Conservation (phyloP, 2,888 invertebrate genomes). For the Masnerella sp. region DNA sequence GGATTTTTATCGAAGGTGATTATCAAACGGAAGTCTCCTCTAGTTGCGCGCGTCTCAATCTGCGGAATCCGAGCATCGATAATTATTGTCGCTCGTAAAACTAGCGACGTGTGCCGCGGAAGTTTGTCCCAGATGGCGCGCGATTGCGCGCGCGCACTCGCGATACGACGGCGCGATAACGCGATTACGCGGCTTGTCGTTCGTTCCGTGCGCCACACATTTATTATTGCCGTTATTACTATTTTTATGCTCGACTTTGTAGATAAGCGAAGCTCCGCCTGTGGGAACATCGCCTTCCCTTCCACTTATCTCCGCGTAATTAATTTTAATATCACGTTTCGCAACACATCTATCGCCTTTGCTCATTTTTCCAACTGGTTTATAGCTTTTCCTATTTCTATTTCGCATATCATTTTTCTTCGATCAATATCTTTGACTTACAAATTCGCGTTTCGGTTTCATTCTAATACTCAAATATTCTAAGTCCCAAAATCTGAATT, state of each 20-base stretch:
- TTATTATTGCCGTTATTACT: constrained; percentile 54
- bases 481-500: no score
- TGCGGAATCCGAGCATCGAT: constrained; percentile 65
- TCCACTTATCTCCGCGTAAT: constrained; percentile 42
- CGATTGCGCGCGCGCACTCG: constrained; percentile 34
- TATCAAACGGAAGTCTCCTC: no score
- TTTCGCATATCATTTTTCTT: no score
- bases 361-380: no score
- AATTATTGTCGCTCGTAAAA: constrained; percentile 74
- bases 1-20: constrained; percentile 69
- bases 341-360: background rate
- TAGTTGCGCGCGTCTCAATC: no score
- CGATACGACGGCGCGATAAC: constrained; percentile 45
- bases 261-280: constrained; percentile 53
- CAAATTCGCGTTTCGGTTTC: no score
- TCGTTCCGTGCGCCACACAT: constrained; percentile 47
- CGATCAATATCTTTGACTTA: no score
- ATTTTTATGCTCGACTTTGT: constrained; percentile 58
- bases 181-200: constrained; percentile 48
- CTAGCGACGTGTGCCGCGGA: constrained; percentile 67
- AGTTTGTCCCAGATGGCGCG: constrained; percentile 49
- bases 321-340: constrained; percentile 50
- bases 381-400: no score
- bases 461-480: no score
- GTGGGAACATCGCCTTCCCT: constrained; percentile 47